A percentile compares a stretch with the other conserved stretches of the same genome.
phyloP scores from a whole-genome alignment of 2,113 vertebrate species.

The Petaurus breviceps region DNA sequence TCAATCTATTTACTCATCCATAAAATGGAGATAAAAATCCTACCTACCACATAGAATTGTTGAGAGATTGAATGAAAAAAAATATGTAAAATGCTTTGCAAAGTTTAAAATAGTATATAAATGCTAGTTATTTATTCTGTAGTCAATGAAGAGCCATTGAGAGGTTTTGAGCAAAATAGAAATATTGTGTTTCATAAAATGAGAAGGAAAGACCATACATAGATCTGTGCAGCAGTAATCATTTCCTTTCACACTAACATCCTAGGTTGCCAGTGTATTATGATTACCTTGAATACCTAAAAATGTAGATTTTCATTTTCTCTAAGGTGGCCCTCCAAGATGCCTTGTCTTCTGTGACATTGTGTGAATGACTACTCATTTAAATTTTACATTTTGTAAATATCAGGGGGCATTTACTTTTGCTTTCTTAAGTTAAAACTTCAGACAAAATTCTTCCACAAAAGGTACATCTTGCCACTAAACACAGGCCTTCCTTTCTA shows the following conservation, averaged over 20 bases:
- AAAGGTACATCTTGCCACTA: not conserved
- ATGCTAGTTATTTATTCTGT: not conserved
- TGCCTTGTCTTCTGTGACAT: not conserved
- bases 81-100: not conserved
- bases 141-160: not conserved
- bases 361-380: not conserved
- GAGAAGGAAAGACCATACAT: not conserved
- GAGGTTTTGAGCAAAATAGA: not conserved
- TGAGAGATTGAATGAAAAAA: not conserved
- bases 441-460: not conserved
- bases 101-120: not conserved
- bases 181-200: not conserved
- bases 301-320: not conserved
- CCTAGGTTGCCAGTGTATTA: constrained; percentile 31
- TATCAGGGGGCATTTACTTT: not conserved
- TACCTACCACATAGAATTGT: not conserved
- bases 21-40: not conserved
- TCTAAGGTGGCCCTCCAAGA: not conserved
- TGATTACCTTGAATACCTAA: not conserved
- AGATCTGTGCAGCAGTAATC: constrained; percentile 50
- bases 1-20: not conserved
- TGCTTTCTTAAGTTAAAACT: not conserved
- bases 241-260: constrained; percentile 52
- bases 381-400: not conserved
- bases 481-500: not conserved